These are phyloP conservation scores for Sebastes variabilis DNA, from an alignment of 2,797 vertebrate genomes.

Conservation along the genomic window DNA sequence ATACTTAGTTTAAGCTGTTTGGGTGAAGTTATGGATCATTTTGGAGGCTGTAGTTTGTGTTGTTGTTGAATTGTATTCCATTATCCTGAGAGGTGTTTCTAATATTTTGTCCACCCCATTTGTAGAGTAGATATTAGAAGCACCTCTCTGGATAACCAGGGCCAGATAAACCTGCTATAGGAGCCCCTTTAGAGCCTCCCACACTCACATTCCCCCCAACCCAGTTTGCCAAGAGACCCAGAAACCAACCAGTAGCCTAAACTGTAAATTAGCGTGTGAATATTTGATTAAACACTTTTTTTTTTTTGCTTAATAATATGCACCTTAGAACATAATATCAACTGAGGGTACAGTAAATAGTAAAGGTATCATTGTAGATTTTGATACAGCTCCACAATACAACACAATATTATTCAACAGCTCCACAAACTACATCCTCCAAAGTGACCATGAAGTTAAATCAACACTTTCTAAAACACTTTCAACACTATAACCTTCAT, in stretches of 20 bases:
- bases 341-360: not conserved
- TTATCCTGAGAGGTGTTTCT: not conserved
- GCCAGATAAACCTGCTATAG: not conserved
- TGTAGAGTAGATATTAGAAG: not conserved
- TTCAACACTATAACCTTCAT: not conserved
- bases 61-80: not conserved
- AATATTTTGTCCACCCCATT: not conserved
- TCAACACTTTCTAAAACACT: not conserved
- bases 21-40: not conserved
- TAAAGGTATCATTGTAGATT: not conserved
- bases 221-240: not conserved
- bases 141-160: not conserved
- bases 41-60: not conserved
- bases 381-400: not conserved
- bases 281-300: not conserved
- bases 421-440: not conserved
- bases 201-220: not conserved
- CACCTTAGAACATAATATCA: not conserved
- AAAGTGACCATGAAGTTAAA: not conserved
- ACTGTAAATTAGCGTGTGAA: not conserved
- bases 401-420: not conserved
- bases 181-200: not conserved
- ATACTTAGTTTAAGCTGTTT: no score
- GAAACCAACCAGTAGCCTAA: not conserved
- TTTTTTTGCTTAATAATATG: not conserved